Evolutionary conservation across 1,140 invertebrate genomes (phyloP).

Genomic region (Papilio helenus): DNA sequence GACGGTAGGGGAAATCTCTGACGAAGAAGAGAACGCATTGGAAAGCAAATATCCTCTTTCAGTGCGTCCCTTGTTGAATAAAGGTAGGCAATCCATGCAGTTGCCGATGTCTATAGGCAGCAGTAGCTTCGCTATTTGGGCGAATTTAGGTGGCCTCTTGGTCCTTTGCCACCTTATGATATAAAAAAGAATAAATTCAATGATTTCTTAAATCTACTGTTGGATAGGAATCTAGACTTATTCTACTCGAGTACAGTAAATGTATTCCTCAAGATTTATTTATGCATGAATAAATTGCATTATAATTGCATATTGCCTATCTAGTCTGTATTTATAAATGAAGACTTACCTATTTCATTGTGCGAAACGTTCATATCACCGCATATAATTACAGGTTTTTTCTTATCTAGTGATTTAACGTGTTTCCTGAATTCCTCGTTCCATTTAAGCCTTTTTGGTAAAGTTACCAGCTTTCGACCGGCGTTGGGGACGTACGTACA

Average conservation of each 20-base stretch:
- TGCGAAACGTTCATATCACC: conserved; percentile 99
- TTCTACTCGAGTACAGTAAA: background rate
- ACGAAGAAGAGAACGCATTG: no score
- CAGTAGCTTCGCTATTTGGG: no score
- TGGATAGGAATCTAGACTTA: background rate
- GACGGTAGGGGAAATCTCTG: no score
- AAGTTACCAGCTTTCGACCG: conserved; percentile 91
- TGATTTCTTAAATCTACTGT: background rate
- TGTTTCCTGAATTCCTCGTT: conserved; percentile 92
- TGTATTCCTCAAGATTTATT: background rate
- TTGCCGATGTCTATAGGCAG: no score
- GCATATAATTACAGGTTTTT: conserved; percentile 97
- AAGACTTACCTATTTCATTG: conserved; percentile 91
- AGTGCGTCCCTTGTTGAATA: no score
- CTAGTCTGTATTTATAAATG: conserved; percentile 35
- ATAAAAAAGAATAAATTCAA: background rate
- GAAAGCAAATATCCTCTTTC: no score
- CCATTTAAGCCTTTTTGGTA: conserved; percentile 95
- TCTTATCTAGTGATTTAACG: conserved; percentile 91
- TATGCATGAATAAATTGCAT: conserved; percentile 30
- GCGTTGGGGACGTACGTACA: conserved; percentile 89
- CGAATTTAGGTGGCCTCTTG: no score
- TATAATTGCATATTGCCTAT: background rate
- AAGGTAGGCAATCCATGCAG: no score
- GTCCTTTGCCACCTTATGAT: no score